Percentiles rank a stretch among this genome's conserved stretches.
Conservation (phyloP, 2,797 vertebrate genomes). For the Fundulus diaphanus region DNA sequence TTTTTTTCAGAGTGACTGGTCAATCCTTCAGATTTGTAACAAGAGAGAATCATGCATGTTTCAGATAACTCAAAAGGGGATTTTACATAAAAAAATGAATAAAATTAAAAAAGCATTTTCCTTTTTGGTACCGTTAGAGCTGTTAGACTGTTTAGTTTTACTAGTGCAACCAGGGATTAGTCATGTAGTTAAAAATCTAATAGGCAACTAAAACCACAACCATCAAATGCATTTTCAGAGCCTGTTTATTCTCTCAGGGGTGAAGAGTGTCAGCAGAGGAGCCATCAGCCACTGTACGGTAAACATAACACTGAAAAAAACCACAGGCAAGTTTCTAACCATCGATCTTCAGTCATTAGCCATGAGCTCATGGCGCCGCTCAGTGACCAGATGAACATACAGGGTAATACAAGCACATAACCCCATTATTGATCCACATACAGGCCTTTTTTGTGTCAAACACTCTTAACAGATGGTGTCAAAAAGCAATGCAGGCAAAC, state of each 20-base stretch:
- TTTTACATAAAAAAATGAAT: background rate
- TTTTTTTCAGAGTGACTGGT: background rate
- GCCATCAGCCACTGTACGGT: conserved; percentile 68
- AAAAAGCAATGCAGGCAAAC: conserved; percentile 30
- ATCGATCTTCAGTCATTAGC: conserved; percentile 85
- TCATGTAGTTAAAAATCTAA: conserved; percentile 57
- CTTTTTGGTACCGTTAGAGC: conserved; percentile 14
- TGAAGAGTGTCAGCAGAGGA: conserved; percentile 62
- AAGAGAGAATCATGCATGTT: background rate
- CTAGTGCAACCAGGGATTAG: conserved; percentile 42
- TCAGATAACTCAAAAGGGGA: background rate
- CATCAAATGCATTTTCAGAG: conserved; percentile 53
- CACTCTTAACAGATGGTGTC: conserved; percentile 65
- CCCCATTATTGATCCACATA: conserved; percentile 72
- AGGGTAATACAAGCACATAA: conserved; percentile 73
- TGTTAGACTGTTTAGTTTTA: conserved; percentile 30
- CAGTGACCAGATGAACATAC: conserved; percentile 73
- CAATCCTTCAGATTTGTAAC: background rate
- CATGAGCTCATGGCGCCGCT: conserved; percentile 82
- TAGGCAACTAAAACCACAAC: conserved; percentile 52
- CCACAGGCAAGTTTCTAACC: conserved; percentile 77
- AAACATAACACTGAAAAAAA: conserved; percentile 79
- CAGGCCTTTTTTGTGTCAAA: conserved; percentile 72
- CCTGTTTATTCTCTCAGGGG: conserved; percentile 53
- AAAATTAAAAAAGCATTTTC: conserved; percentile 12